These are phyloP conservation scores for Nannoperca obscura DNA, from an alignment of 2,797 vertebrate species.

Conservation along the genomic window DNA sequence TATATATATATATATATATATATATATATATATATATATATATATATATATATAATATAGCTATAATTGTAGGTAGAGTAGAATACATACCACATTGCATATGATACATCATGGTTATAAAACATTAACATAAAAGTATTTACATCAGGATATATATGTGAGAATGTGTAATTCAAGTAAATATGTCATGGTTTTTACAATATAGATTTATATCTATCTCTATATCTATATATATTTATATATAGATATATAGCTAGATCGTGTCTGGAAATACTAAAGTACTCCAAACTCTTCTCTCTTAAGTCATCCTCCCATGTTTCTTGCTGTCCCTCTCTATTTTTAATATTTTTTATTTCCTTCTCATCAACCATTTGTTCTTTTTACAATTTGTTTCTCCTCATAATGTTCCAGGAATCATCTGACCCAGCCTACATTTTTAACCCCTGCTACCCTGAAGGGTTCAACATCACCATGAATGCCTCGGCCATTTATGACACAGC, in stretches of 20 bases:
- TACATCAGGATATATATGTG: background rate
- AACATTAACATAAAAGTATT: background rate
- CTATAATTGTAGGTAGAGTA: too few relatives aligned
- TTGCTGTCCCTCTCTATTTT: background rate
- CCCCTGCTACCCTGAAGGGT: slow-evolving; percentile 90
- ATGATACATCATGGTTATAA: too few relatives aligned
- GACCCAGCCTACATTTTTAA: slow-evolving; percentile 76
- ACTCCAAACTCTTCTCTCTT: background rate
- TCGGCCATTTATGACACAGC: slow-evolving; percentile 86
- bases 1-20: too few relatives aligned
- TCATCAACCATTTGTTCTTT: background rate
- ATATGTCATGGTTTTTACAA: background rate
- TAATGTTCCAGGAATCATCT: slow-evolving; percentile 76
- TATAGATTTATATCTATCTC: too few relatives aligned
- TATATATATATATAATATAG: too few relatives aligned
- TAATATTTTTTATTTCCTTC: background rate
- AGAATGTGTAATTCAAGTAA: background rate
- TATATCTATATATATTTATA: too few relatives aligned
- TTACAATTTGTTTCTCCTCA: background rate
- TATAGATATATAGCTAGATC: background rate
- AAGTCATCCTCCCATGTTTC: background rate
- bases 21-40: too few relatives aligned
- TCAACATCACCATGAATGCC: slow-evolving; percentile 68
- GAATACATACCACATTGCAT: too few relatives aligned
- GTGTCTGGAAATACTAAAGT: background rate